Evolutionary conservation across 2,113 vertebrate genomes (phyloP).

Genomic region (Montifringilla adamsi): DNA sequence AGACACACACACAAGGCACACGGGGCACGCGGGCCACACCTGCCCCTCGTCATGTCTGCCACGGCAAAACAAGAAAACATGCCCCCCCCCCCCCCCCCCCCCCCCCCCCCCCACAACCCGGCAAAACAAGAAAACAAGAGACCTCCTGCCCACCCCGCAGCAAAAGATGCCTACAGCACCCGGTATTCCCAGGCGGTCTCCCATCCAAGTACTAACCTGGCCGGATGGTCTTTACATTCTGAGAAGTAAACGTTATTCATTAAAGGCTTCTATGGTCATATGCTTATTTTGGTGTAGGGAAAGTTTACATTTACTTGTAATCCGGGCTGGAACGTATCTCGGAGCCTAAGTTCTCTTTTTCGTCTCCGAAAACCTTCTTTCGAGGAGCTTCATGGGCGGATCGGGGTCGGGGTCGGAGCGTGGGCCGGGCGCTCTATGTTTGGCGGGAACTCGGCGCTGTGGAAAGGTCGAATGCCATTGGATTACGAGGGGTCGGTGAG

Average conservation of each 20-base stretch:
- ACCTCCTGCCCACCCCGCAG: too few relatives aligned
- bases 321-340: fast-evolving
- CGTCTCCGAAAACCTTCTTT: fast-evolving
- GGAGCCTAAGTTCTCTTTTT: fast-evolving
- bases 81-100: too few relatives aligned
- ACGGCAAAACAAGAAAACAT: too few relatives aligned
- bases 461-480: fast-evolving
- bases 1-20: too few relatives aligned
- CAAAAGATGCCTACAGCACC: background rate
- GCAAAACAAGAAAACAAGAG: too few relatives aligned
- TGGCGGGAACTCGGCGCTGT: fast-evolving
- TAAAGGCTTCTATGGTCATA: fast-evolving
- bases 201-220: background rate
- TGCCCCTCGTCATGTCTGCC: too few relatives aligned
- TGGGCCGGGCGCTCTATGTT: fast-evolving
- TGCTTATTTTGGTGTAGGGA: fast-evolving
- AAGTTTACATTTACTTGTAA: fast-evolving
- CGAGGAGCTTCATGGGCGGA: fast-evolving
- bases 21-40: too few relatives aligned
- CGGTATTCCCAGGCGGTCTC: background rate
- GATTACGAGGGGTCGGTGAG: fast-evolving
- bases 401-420: fast-evolving
- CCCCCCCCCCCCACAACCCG: too few relatives aligned
- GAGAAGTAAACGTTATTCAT: fast-evolving
- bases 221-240: fast-evolving